These are phyloP conservation scores for Oreohelix idahoensis DNA, from an alignment of 1,140 invertebrate genomes.

Conservation along the genomic window DNA sequence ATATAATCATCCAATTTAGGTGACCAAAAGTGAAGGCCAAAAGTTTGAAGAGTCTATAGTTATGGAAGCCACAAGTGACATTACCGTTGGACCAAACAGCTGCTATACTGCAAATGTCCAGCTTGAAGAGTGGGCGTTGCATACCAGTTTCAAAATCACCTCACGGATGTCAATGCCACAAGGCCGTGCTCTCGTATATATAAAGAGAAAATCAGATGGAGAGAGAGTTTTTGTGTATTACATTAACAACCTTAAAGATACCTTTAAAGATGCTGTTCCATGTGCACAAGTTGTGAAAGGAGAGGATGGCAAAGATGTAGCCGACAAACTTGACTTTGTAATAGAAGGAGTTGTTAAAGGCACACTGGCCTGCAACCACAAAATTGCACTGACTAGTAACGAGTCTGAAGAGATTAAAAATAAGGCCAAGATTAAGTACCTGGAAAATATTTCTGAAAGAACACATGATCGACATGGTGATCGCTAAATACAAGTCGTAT, in stretches of 20 bases:
- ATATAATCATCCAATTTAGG: too few species aligned
- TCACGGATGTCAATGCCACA: constrained; percentile 31
- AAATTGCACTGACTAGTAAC: constrained; percentile 16
- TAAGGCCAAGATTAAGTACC: constrained; percentile 4
- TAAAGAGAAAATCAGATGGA: constrained; percentile 28
- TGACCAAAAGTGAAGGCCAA: constrained; percentile 41
- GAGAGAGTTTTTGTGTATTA: constrained; percentile 19
- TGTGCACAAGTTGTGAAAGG: neutral
- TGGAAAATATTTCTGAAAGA: neutral
- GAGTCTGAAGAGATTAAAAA: constrained; percentile 19
- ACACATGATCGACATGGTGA: neutral
- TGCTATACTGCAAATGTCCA: constrained; percentile 19
- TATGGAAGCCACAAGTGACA: constrained; percentile 47
- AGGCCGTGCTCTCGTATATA: constrained; percentile 28
- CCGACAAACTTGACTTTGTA: constrained; percentile 3
- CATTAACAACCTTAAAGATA: constrained; percentile 17
- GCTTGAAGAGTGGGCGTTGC: constrained; percentile 1
- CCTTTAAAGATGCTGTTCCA: neutral
- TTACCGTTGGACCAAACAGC: constrained; percentile 31
- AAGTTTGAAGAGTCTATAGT: constrained; percentile 46
- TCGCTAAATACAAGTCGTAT: neutral
- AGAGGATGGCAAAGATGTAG: neutral
- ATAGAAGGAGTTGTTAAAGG: constrained; percentile 28
- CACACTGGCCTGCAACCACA: constrained; percentile 27
- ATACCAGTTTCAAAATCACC: neutral